Base-by-base conservation (phyloP, 2,888 invertebrate species). In the Zelleria hepariella region DNA sequence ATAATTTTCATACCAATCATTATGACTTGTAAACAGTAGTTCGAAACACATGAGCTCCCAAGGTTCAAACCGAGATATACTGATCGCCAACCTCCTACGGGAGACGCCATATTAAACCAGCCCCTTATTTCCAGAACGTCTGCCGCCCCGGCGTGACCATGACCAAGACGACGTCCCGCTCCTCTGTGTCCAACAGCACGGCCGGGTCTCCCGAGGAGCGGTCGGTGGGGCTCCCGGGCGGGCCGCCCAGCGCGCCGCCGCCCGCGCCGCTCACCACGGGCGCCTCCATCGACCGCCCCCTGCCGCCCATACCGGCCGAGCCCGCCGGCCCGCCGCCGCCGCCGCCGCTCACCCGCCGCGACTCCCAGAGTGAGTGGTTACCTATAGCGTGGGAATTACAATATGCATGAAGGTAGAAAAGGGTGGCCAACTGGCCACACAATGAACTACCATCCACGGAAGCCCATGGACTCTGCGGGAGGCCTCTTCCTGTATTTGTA, bases 311-410 rank as follows among this genome's bases (percentile, higher is more conserved):
- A 62, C 92, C 92, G 0, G 92, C 89, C 0, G 89, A 89, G 67
- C 89, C 89, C 1, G 65, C 82, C 26, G 86, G 86, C 67, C 85
- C 89, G 3, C 87, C 89, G 24, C 89, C 67, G 18, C 61, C 87
- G 51, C 87, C 87, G 23, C 87, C 87, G 23, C 77, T 88, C 56
- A 75, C 86, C 0, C 90, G 94, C 53, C 90, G 94, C 52, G 94
- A 94, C 71, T 94, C 94, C 42, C 94, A 94, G 89, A 91, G 93
- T 92, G 78, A 67, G 25, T 20, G n/a, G n/a, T n/a, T n/a, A n/a
- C n/a, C n/a, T n/a, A n/a, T n/a, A n/a, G n/a, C n/a, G n/a, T n/a
- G n/a, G n/a, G n/a, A n/a, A n/a, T n/a, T n/a, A n/a, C n/a, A n/a
- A n/a, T n/a, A n/a, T n/a, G n/a, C n/a, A n/a, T n/a, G n/a, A n/a